A percentile compares a stretch with the other conserved stretches of the same genome.
These are phyloP conservation scores for Harlomillsia oculata DNA, from an alignment of 1,140 invertebrate species.

Conservation along the genomic window DNA sequence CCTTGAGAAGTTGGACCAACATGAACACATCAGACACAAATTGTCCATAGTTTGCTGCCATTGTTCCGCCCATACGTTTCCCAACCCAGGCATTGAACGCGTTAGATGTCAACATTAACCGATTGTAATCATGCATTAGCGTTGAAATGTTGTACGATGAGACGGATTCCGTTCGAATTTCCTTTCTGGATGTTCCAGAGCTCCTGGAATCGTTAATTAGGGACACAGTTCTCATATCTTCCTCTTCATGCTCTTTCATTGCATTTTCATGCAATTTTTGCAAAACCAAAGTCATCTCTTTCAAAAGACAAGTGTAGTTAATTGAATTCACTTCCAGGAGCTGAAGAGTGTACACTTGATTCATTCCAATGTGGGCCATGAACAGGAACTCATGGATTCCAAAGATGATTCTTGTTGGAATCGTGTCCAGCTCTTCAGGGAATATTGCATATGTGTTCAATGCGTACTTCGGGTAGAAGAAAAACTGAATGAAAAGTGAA, in stretches of 20 bases:
- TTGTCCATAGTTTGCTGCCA: slow-evolving; percentile 9
- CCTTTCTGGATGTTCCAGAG: no score
- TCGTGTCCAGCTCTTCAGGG: background rate
- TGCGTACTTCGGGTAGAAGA: background rate
- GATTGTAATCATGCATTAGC: background rate
- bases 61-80: slow-evolving; percentile 2
- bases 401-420: background rate
- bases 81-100: slow-evolving; percentile 6
- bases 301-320: no score
- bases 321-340: no score
- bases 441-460: background rate
- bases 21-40: slow-evolving; percentile 21
- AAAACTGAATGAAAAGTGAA: background rate
- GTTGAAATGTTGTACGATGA: background rate
- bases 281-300: no score
- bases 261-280: no score
- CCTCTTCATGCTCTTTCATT: no score
- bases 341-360: no score
- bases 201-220: no score
- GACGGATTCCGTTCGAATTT: no score
- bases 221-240: no score
- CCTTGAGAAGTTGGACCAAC: slow-evolving; percentile 18
- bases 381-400: background rate
- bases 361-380: background rate
- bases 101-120: background rate